Evolutionary conservation across 2,888 invertebrate species (phyloP).

Genomic region (Eulithis prunata): DNA sequence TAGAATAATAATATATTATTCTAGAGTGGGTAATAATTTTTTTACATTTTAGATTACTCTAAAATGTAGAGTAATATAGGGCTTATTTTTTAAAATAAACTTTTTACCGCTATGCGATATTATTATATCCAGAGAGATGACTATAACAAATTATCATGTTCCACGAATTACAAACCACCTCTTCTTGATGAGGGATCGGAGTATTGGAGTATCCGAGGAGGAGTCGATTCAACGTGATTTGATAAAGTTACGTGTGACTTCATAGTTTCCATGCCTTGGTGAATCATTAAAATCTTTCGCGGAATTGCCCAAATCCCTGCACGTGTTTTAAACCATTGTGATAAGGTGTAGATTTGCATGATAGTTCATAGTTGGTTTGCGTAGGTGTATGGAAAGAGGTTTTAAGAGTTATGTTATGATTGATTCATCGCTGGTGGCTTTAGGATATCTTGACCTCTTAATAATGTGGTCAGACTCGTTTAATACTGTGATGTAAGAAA

Average conservation of each 20-base stretch:
- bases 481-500: constrained; percentile 22
- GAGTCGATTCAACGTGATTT: constrained; percentile 13
- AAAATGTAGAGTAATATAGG: too few relatives aligned
- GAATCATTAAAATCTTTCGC: constrained; percentile 25
- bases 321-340: background rate
- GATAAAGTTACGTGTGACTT: constrained; percentile 29
- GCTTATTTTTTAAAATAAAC: too few relatives aligned
- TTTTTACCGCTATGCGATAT: too few relatives aligned
- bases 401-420: constrained; percentile 13
- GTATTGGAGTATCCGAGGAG: background rate
- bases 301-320: background rate
- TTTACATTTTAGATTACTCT: too few relatives aligned
- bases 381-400: constrained; percentile 13
- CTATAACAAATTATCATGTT: too few relatives aligned
- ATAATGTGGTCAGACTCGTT: constrained; percentile 16
- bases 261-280: constrained; percentile 12
- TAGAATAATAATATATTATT: too few relatives aligned
- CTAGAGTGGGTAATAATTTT: too few relatives aligned
- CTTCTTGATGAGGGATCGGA: background rate
- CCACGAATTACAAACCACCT: too few relatives aligned
- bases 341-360: constrained; percentile 10
- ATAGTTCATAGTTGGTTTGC: background rate
- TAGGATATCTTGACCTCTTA: constrained; percentile 20
- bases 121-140: too few relatives aligned
- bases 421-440: constrained; percentile 12